Base-by-base conservation (phyloP, 2,797 vertebrate genomes). In the Picus viridis region DNA sequence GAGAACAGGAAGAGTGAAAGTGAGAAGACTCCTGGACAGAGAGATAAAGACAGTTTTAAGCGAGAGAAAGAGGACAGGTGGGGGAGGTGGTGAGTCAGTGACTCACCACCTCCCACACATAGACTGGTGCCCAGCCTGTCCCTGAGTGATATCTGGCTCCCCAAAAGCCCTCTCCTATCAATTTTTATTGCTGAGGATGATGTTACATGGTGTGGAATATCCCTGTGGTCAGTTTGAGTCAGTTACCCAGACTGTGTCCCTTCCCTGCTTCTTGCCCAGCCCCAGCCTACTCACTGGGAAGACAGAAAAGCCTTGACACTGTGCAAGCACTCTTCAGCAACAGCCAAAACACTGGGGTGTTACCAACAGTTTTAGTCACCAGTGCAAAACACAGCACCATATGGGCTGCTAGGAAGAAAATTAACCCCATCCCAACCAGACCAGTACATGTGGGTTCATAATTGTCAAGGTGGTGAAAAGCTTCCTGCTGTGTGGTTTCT, bases 401-500 rank as follows among this genome's bases (percentile, higher is more conserved):
- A 6, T 47, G 78, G 56, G 43, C 51, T 34, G 7, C 53, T 34
- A 0, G 23, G 41, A 29, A 26, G 64, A 19, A 34, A 61, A 70
- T 61, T 22, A 83, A 6, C 64, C 70, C 57, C 27, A 13, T 70
- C 32, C 19, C 53, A 63, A 14, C 47, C 59, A 59, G 59, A 51
- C 13, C 19, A 6, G 43, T 6, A 12, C 24, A 2, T 29, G 34
- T 1, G 51, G 43, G 41, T 27, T 32, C 7, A 1, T 4, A 12
- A 16, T 43, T 88, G 69, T 5, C 29, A 63, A 17, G 18, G 6
- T 24, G 59, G 41, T 24, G 5, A 18, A 75, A 57, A 74, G 8
- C n/a, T 9, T 53, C 15, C 26, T n/a, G 7, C 51, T 27, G 17
- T 10, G 1, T 29, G 14, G 18, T 74, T 36, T 22, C 6, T 3